Conservation (phyloP, 2,888 invertebrate species). For the Ennomos quercinarius region DNA sequence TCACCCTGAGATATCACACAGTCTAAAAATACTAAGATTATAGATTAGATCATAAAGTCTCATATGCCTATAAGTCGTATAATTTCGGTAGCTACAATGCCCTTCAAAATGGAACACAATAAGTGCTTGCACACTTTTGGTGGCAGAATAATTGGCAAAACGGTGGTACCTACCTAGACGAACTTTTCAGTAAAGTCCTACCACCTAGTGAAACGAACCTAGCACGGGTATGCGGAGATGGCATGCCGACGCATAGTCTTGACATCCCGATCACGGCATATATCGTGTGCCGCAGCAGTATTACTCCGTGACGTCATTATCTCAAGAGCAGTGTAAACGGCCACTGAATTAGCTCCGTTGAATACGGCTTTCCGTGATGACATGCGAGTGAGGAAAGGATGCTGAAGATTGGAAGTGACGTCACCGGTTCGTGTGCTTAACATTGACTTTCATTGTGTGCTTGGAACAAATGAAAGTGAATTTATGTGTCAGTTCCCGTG, state of each 20-base stretch:
- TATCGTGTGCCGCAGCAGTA: slow-evolving; percentile 18
- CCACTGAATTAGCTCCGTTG: slow-evolving; percentile 13
- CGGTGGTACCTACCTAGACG: too few relatives aligned
- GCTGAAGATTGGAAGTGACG: slow-evolving; percentile 13
- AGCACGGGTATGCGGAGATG: slow-evolving; percentile 20
- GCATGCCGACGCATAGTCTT: slow-evolving; percentile 14
- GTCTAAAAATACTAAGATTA: too few relatives aligned
- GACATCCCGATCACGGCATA: slow-evolving; percentile 31
- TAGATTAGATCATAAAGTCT: too few relatives aligned
- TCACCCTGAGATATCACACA: too few relatives aligned
- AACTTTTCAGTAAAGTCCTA: too few relatives aligned
- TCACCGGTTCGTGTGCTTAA: slow-evolving; percentile 28
- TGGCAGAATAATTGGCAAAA: too few relatives aligned
- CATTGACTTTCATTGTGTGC: neutral
- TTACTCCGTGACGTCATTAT: slow-evolving; percentile 40
- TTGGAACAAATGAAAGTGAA: neutral
- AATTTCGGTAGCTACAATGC: too few relatives aligned
- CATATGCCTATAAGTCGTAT: too few relatives aligned
- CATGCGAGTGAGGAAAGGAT: slow-evolving; percentile 53
- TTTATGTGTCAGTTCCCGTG: too few relatives aligned
- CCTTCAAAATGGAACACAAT: too few relatives aligned
- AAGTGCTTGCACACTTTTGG: too few relatives aligned
- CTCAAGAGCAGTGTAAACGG: slow-evolving; percentile 47
- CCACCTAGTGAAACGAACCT: too few relatives aligned
- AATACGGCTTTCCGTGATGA: slow-evolving; percentile 54